These are phyloP conservation scores for Lepisosteus osseus DNA, from an alignment of 2,113 vertebrate genomes.

Conservation along the genomic window DNA sequence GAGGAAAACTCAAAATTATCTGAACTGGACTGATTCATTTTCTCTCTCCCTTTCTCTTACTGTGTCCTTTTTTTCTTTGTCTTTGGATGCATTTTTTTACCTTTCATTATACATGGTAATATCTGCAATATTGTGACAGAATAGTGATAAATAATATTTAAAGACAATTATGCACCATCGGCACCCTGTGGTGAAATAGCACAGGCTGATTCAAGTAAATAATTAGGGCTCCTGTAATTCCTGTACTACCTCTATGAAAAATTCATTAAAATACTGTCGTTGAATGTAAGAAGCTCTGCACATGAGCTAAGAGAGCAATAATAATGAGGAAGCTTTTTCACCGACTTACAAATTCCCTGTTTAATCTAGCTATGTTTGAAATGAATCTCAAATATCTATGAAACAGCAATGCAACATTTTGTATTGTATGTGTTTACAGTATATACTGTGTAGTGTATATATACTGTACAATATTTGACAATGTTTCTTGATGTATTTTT, in stretches of 20 bases:
- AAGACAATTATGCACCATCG: constrained; percentile 43
- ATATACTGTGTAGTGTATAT: too few species aligned
- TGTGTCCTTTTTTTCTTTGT: not conserved
- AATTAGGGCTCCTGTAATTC: constrained; percentile 34
- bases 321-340: constrained; percentile 26
- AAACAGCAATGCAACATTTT: not conserved
- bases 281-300: not conserved
- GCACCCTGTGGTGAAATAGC: constrained; percentile 35
- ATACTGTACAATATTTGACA: too few species aligned
- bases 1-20: not conserved
- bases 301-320: not conserved
- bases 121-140: constrained; percentile 45
- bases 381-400: constrained; percentile 18
- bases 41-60: not conserved
- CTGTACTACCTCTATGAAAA: constrained; percentile 20
- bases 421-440: not conserved
- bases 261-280: constrained; percentile 16
- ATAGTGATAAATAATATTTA: constrained; percentile 43
- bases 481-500: constrained; percentile 50
- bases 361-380: constrained; percentile 17
- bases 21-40: not conserved
- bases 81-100: constrained; percentile 42
- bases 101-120: constrained; percentile 47
- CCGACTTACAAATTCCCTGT: constrained; percentile 9
- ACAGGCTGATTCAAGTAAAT: constrained; percentile 36